Evolutionary conservation across 2,113 vertebrate species (phyloP).

Genomic region (Notiomystis cincta): DNA sequence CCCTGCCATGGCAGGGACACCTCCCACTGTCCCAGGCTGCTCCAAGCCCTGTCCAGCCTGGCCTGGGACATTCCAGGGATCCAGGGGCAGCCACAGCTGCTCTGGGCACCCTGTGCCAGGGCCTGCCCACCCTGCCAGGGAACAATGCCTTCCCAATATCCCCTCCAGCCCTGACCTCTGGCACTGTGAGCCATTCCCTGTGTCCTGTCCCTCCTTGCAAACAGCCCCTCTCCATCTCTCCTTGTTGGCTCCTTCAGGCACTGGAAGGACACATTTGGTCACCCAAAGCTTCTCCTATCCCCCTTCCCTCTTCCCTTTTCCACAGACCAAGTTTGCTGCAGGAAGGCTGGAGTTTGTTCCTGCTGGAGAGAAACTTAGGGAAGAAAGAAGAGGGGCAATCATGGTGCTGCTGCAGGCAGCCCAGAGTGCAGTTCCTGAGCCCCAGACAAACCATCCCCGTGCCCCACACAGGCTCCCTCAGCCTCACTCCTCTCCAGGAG

Average conservation of each 20-base stretch:
- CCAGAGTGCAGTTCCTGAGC: fast-evolving
- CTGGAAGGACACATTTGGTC: neutral
- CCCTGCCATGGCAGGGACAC: neutral
- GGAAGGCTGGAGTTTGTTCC: neutral
- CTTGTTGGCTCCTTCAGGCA: too few species aligned
- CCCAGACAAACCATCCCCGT: neutral
- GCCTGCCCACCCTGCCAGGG: neutral
- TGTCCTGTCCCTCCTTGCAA: neutral
- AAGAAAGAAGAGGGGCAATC: neutral
- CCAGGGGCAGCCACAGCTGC: neutral
- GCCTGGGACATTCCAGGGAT: neutral
- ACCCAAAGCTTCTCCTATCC: neutral
- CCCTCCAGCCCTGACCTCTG: neutral
- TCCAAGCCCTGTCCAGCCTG: neutral
- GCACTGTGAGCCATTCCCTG: neutral
- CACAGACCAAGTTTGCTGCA: neutral
- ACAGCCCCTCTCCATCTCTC: neutral
- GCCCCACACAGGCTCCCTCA: neutral
- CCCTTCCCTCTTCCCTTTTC: neutral
- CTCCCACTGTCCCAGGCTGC: neutral
- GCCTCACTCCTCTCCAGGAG: neutral
- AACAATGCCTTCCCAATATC: neutral
- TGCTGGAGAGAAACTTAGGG: neutral
- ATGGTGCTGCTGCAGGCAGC: neutral
- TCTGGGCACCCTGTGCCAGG: neutral